Percentiles rank a stretch among this genome's conserved stretches.
Evolutionary conservation across 1,140 invertebrate species (phyloP).

Genomic region (Elysia chlorotica): DNA sequence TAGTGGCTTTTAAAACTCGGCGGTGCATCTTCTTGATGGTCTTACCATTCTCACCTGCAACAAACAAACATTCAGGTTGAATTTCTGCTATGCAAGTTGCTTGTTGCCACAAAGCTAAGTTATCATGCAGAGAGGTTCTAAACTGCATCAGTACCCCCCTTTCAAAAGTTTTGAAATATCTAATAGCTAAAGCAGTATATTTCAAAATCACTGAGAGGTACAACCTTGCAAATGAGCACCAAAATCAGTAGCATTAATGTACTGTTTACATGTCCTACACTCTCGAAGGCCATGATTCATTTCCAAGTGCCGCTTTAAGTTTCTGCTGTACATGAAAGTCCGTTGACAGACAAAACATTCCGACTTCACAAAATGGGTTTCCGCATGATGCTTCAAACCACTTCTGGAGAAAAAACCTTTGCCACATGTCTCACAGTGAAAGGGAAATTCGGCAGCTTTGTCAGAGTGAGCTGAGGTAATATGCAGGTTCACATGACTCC

Average conservation of each 20-base stretch:
- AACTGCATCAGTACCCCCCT: not conserved
- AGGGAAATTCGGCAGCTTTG: slow-evolving; percentile 13
- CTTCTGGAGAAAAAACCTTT: slow-evolving; percentile 19
- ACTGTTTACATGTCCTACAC: not conserved
- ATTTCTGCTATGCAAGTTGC: too few species aligned
- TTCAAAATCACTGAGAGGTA: not conserved
- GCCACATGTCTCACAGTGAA: slow-evolving; percentile 5
- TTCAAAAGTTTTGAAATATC: not conserved
- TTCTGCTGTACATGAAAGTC: not conserved
- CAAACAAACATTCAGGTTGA: not conserved
- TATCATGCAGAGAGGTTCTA: too few species aligned
- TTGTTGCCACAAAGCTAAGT: too few species aligned
- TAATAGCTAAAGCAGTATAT: not conserved
- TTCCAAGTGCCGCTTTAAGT: not conserved
- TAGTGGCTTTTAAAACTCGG: too few species aligned
- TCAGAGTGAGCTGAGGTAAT: slow-evolving; percentile 10
- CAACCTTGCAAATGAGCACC: not conserved
- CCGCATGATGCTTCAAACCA: slow-evolving; percentile 15
- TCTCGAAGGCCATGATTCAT: not conserved
- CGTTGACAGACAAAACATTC: not conserved
- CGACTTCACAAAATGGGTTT: slow-evolving; percentile 2
- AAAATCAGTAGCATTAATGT: not conserved
- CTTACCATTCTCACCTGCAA: not conserved
- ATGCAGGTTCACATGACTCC: slow-evolving; percentile 4
- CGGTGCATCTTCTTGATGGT: too few species aligned